Conservation (phyloP, 2,888 invertebrate genomes). For the Limnephilus lunatus region DNA sequence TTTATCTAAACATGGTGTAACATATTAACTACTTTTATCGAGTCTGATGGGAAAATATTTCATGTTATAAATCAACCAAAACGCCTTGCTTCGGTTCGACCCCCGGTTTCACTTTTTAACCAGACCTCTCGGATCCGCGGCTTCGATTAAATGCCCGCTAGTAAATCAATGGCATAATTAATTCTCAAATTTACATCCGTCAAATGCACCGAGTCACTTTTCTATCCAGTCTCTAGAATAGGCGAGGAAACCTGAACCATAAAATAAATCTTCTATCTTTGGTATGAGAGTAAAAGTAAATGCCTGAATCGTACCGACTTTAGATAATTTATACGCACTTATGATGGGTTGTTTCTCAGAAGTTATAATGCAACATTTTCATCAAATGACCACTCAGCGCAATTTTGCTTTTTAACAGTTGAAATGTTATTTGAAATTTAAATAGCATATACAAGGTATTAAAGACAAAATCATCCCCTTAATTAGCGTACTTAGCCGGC, state of each 20-base stretch:
- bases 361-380: too few relatives aligned
- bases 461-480: too few relatives aligned
- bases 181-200: constrained; percentile 2
- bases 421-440: too few relatives aligned
- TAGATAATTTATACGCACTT: neutral
- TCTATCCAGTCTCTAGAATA: neutral
- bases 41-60: neutral
- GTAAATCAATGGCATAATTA: neutral
- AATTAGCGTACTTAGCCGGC: too few relatives aligned
- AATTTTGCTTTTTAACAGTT: too few relatives aligned
- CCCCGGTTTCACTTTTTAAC: neutral
- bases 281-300: neutral
- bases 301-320: neutral
- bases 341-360: too few relatives aligned
- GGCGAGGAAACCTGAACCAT: neutral
- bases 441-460: too few relatives aligned
- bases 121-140: neutral
- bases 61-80: neutral
- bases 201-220: neutral
- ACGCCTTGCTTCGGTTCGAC: neutral
- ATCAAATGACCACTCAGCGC: too few relatives aligned
- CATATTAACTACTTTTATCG: neutral
- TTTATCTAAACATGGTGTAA: neutral
- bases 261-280: neutral
- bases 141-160: neutral